A percentile compares a stretch with the other conserved stretches of the same genome.
phyloP scores from a whole-genome alignment of 2,113 vertebrate genomes.

The Myotis yumanensis region DNA sequence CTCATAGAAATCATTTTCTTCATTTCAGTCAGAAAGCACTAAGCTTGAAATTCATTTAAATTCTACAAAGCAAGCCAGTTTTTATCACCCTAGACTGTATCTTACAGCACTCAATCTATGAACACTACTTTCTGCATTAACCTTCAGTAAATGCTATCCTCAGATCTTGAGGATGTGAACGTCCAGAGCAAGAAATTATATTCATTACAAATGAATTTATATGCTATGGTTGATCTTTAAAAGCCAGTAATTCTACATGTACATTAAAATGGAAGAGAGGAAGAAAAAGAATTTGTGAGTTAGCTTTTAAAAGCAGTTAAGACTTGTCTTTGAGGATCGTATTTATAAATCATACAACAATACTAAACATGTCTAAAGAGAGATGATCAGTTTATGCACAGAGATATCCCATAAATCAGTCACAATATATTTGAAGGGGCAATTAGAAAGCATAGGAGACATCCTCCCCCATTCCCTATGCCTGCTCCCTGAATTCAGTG shows the following conservation, averaged over 20 bases:
- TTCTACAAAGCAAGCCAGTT: background rate
- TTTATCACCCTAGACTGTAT: background rate
- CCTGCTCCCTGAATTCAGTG: background rate
- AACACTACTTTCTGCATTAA: background rate
- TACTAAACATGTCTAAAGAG: background rate
- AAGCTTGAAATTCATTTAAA: slow-evolving; percentile 33
- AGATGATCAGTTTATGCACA: background rate
- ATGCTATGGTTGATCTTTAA: background rate
- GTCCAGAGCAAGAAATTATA: background rate
- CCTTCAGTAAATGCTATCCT: background rate
- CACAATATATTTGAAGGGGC: background rate
- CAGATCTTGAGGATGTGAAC: background rate
- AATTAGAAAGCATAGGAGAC: background rate
- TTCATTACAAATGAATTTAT: slow-evolving; percentile 20
- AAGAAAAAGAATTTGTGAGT: background rate
- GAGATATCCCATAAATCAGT: background rate
- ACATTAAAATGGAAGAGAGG: background rate
- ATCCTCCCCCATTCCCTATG: background rate
- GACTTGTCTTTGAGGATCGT: background rate
- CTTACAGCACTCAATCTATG: background rate
- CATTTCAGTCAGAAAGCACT: background rate
- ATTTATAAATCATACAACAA: background rate
- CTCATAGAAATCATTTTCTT: background rate
- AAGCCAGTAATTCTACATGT: background rate
- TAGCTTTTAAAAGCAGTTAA: background rate